Evolutionary conservation across 2,797 vertebrate species (phyloP), one percentile per base, ranked within the genome.

Genomic region (Cyprinella venusta): DNA sequence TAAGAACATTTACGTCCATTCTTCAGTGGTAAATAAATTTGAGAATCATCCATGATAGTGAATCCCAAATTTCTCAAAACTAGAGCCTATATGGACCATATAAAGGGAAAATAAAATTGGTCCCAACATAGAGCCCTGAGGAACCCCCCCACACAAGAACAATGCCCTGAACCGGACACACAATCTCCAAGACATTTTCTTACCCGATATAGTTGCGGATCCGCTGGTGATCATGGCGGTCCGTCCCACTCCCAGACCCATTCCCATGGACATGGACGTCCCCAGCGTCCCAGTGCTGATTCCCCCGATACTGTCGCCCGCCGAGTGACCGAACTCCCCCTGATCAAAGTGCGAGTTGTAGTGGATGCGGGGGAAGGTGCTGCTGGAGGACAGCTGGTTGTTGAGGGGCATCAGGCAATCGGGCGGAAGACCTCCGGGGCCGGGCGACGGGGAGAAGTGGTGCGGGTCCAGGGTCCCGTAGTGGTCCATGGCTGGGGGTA

Each of bases 311-410:
- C 95, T 96, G 84, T 97, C 98, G 80, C 95, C 96, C 40, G 94
- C 95, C 0, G 97, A 96, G 26, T 93, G 92, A 6, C 94, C 94
- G 88, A 92, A 95, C 86, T 95, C 94, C 0, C 90, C 93, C 86
- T 93, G 93, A 89, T 99, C 97, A 0, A 96, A 99, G 90, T 97
- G 95, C 8, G 97, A 97, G 91, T 98, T 98, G 92, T 98, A 99
- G 91, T 99, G 96, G 90, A 99, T 97, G 88, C 97, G 96, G 26
- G 98, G 98, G 86, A 99, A 99, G 76, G 98, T 99, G 92, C 97
- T 97, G 91, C 97, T 99, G 88, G 96, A 97, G 48, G 98, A 96
- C 88, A 99, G 93, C 94, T 99, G 98, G 92, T 96, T 98, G 94
- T 96, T 98, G 88, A 99, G 96, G 0, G 97, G 95, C 80, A 98